Conservation (phyloP, 2,113 vertebrate genomes). For the Delphinapterus leucas region DNA sequence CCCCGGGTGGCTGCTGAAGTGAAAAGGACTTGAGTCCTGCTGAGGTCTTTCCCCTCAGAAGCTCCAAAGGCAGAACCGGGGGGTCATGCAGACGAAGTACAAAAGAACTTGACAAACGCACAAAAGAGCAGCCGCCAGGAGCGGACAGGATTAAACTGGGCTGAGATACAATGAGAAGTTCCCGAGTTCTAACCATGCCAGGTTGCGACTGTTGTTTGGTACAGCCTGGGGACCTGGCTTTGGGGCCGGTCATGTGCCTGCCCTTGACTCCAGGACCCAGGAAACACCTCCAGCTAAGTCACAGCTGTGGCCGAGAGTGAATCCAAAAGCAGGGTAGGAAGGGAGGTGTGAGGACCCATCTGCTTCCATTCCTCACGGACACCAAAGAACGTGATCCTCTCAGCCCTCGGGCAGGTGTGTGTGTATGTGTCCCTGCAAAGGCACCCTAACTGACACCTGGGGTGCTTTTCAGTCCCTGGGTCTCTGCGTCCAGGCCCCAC, state of each 20-base stretch:
- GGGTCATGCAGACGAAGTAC: neutral
- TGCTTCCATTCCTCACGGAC: neutral
- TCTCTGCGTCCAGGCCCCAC: neutral
- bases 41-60: neutral
- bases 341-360: neutral
- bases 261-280: neutral
- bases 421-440: neutral
- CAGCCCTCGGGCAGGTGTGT: rapidly evolving
- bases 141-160: neutral
- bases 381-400: neutral
- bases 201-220: too few species aligned
- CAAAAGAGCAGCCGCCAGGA: neutral
- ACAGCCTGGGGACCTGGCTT: neutral
- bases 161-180: neutral
- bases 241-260: rapidly evolving
- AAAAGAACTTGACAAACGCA: neutral
- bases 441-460: rapidly evolving
- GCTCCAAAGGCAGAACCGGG: neutral
- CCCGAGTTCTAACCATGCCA: too few species aligned
- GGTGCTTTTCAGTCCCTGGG: neutral
- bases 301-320: neutral
- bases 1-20: neutral
- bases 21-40: neutral
- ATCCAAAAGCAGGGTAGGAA: neutral
- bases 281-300: neutral